Percentiles rank a stretch among this genome's conserved stretches.
phyloP scores from a whole-genome alignment of 1,140 invertebrate species.

The Antheraea mylitta region DNA sequence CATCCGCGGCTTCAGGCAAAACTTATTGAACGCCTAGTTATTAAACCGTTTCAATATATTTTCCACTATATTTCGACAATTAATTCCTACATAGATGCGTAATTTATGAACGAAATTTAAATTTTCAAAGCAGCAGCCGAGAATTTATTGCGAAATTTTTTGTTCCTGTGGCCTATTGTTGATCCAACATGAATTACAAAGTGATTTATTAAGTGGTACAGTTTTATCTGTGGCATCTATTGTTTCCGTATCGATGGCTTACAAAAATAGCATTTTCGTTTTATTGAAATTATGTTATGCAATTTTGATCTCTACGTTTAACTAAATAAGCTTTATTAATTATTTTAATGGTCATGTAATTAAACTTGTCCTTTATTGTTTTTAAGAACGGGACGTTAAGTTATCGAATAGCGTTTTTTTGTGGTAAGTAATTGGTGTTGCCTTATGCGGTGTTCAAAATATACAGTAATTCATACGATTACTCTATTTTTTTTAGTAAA shows the following conservation, averaged over 20 bases:
- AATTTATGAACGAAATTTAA: not conserved
- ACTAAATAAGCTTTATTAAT: not conserved
- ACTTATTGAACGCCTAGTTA: not conserved
- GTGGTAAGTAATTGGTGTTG: not conserved
- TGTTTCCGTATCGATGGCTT: slow-evolving; percentile 21
- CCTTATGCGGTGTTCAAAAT: not conserved
- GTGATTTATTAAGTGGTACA: slow-evolving; percentile 33
- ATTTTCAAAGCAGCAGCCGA: slow-evolving; percentile 10
- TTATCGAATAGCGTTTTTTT: slow-evolving; percentile 25
- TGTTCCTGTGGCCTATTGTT: not conserved
- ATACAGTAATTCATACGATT: not conserved
- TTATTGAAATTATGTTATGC: not conserved
- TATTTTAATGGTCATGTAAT: not conserved
- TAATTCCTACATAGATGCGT: not conserved
- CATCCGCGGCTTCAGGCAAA: slow-evolving; percentile 6
- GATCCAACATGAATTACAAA: slow-evolving; percentile 1
- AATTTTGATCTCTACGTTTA: not conserved
- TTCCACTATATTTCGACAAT: not conserved
- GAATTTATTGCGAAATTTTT: slow-evolving; percentile 12
- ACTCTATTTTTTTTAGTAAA: too few species aligned
- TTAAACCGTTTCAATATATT: not conserved
- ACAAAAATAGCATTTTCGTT: slow-evolving; percentile 3
- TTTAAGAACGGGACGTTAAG: slow-evolving; percentile 23
- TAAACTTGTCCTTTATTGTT: slow-evolving; percentile 20
- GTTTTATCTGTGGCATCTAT: slow-evolving; percentile 28